Base-by-base conservation (phyloP, 53 echinoderm and acorn worm genomes). In the Zoroaster sp. region DNA sequence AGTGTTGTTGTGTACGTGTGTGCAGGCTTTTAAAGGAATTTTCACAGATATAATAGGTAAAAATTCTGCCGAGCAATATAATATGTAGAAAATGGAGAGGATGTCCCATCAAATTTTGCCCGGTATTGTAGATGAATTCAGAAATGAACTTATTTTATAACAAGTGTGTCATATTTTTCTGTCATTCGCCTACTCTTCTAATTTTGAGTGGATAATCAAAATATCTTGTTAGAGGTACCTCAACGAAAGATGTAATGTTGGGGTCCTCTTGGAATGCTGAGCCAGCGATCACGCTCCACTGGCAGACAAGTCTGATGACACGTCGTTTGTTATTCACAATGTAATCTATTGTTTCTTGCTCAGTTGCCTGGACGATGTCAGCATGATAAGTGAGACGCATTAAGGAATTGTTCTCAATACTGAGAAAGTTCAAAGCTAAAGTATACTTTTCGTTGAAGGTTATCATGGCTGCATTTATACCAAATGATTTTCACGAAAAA, bases 371-470 rank as follows among this genome's bases (percentile, higher is more conserved):
- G 59, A 78, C 83, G 72, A 82, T 77, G 46, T 97, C 95, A 11
- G 99, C 94, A 93, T 99, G 99, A 91, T 99, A 99, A 86, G 99
- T 99, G 87, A 40, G 40, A 21, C 44, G 17, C 45, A 89, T 93
- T 91, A 94, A 99, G 94, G 96, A 78, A 85, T 41, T 47, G 28
- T 42, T 74, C 7, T 20, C 25, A 59, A 0, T 28, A 11, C 75
- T 36, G 11, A 31, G 34, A 32, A 20, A 68, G 6, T 68, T 10
- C 8, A 30, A 10, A 23, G 7, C 21, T 20, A 8, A 68, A 68
- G 31, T 20, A 68, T 30, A 20, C 23, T 8, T 11, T 68, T 68
- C 69, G 8, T 8, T 68, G 69, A 68, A 9, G 69, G 21, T 7
- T 10, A n/a, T n/a, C n/a, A n/a, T n/a, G n/a, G n/a, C n/a, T n/a